Conservation (phyloP, 2,113 vertebrate species). For the Chionodraco myersi region DNA sequence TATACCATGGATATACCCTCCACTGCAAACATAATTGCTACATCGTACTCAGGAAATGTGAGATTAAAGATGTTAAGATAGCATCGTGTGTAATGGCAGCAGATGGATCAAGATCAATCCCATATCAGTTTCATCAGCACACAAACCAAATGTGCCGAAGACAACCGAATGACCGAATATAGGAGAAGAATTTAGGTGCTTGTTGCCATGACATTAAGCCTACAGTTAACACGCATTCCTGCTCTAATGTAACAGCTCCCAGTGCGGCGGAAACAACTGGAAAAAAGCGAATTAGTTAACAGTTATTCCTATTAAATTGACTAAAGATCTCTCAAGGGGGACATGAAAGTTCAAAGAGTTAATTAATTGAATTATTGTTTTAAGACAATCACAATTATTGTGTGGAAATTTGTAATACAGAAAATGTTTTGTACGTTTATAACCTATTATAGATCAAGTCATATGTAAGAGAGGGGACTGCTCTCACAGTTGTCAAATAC, state of each 20-base stretch:
- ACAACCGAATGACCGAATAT: constrained; percentile 49
- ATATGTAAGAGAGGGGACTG: neutral
- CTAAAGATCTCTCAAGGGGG: neutral
- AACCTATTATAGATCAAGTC: constrained; percentile 11
- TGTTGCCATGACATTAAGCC: constrained; percentile 76
- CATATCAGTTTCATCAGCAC: constrained; percentile 53
- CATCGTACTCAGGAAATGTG: constrained; percentile 49
- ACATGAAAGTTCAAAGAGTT: constrained; percentile 1
- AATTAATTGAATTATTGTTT: constrained; percentile 15
- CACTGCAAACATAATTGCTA: constrained; percentile 27
- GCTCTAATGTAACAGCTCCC: constrained; percentile 42
- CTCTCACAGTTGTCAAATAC: neutral
- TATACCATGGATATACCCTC: constrained; percentile 52
- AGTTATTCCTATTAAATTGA: constrained; percentile 10
- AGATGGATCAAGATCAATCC: constrained; percentile 44
- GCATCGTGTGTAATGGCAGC: constrained; percentile 29
- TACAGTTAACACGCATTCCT: constrained; percentile 50
- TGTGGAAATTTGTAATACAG: neutral
- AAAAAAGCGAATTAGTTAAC: constrained; percentile 18
- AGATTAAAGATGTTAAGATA: constrained; percentile 59
- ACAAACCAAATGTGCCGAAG: constrained; percentile 21
- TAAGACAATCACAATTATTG: neutral
- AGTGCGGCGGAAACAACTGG: constrained; percentile 21
- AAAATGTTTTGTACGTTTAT: neutral
- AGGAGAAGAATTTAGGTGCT: constrained; percentile 51